Evolutionary conservation across 2,113 vertebrate species (phyloP), one percentile per base, ranked within the genome.

Genomic region (Cervus canadensis): DNA sequence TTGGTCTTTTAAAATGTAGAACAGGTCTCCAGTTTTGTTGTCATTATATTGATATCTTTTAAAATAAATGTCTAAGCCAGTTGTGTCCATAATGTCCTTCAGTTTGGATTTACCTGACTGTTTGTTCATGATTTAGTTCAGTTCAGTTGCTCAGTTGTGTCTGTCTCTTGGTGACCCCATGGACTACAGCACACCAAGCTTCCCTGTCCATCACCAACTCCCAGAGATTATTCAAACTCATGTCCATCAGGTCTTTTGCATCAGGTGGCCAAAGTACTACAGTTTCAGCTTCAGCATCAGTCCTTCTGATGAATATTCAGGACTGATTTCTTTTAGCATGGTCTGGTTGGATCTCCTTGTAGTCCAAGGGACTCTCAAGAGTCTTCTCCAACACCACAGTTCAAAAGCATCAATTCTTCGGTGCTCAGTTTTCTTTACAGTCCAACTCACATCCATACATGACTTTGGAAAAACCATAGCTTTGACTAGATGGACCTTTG

Each of bases 61-160:
- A 52, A 15, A n/a, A 79, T 54, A 89, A 76, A 57, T 43, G 50
- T n/a, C 19, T 26, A 50, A 86, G 33, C 19, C 30, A 57, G 19
- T 79, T 79, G 19, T 71, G 85, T 71, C 45, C 40, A 81, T 43
- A 45, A 52, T 56, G 26, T 54, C 64, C 23, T 84, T 56, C 45
- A 62, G 2, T 60, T 87, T 87, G 56, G 19, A 56, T 64, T 84
- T 84, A 33, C 54, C 89, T 89, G 40, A 52, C 43, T 92, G 2
- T 54, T 76, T 78, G 16, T 52, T 71, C 28, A 40, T 62, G 45
- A 40, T 71, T 71, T 71, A 23, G 19, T 23, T 71, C 67, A 67
- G 62, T n/a, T 67, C 15, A 40, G 64, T 23, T 0, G 0, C 67
- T 71, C 67, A 71, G 9, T 71, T 0, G 0, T 36, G 67, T 71